A percentile compares a stretch with the other conserved stretches of the same genome.
Conservation (phyloP, 2,888 invertebrate genomes). For the Tillus elongatus region DNA sequence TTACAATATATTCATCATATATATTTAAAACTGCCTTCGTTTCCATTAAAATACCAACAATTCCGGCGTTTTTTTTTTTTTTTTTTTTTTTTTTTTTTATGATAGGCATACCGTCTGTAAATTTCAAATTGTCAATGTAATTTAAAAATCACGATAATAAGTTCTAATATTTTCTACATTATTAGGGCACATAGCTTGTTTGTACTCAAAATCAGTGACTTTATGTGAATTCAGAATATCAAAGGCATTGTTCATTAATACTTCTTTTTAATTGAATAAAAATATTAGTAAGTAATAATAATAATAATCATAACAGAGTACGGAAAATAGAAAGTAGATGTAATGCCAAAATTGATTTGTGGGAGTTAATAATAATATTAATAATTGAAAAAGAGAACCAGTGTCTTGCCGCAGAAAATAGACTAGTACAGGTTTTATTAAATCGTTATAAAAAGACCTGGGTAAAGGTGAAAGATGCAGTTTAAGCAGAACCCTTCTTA, state of each 20-base stretch:
- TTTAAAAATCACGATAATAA: slow-evolving; percentile 8
- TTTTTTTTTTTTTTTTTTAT: slow-evolving; percentile 14
- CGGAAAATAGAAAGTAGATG: too few relatives aligned
- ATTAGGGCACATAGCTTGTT: slow-evolving; percentile 12
- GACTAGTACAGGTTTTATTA: too few relatives aligned
- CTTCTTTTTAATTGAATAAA: too few relatives aligned
- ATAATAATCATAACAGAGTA: too few relatives aligned
- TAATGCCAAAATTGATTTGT: too few relatives aligned
- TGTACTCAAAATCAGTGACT: slow-evolving; percentile 16
- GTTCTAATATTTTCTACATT: slow-evolving; percentile 5
- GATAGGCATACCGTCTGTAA: slow-evolving; percentile 12
- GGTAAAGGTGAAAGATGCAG: too few relatives aligned
- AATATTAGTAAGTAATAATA: too few relatives aligned
- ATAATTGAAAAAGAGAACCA: too few relatives aligned
- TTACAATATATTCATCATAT: slow-evolving; percentile 9
- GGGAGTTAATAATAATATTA: too few relatives aligned
- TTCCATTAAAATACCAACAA: slow-evolving; percentile 5
- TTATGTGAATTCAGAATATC: slow-evolving; percentile 18
- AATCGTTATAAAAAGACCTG: too few relatives aligned
- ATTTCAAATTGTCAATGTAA: slow-evolving; percentile 15
- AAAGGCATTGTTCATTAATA: slow-evolving; percentile 15
- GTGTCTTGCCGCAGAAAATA: too few relatives aligned
- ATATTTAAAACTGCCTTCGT: slow-evolving; percentile 7
- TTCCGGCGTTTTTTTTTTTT: slow-evolving; percentile 14
- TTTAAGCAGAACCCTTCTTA: too few relatives aligned